Conservation (phyloP, 2,888 invertebrate species). For the Tinea trinotella region DNA sequence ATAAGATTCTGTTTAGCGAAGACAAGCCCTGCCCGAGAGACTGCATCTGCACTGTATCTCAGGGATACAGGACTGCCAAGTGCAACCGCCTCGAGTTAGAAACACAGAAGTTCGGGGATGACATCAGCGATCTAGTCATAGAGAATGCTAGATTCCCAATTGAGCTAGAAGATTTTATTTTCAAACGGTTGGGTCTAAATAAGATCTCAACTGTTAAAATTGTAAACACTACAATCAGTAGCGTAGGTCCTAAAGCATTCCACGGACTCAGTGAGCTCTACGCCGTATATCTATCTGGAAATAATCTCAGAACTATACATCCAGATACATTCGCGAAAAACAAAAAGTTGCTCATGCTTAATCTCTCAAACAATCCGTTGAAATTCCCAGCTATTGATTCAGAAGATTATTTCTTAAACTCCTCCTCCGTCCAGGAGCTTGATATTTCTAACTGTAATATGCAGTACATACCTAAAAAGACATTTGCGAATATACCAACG, state of each 20-base stretch:
- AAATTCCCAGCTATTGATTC: constrained; percentile 53
- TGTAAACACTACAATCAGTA: constrained; percentile 77
- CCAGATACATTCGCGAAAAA: constrained; percentile 80
- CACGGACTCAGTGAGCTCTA: constrained; percentile 76
- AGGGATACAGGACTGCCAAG: constrained; percentile 74
- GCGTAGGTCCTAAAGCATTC: constrained; percentile 79
- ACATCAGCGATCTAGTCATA: constrained; percentile 77
- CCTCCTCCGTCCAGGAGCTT: constrained; percentile 78
- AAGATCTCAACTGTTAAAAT: constrained; percentile 78
- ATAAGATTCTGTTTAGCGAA: constrained; percentile 59
- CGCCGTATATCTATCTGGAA: constrained; percentile 78
- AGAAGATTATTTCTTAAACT: constrained; percentile 68
- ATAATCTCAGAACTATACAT: constrained; percentile 76
- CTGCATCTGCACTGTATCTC: constrained; percentile 74
- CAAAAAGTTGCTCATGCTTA: constrained; percentile 75
- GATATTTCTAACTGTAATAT: constrained; percentile 80
- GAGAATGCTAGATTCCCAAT: constrained; percentile 74
- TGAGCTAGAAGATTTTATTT: constrained; percentile 73
- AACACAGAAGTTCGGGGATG: constrained; percentile 76
- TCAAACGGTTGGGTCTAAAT: constrained; percentile 75
- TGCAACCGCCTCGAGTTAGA: constrained; percentile 79
- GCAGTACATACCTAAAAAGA: constrained; percentile 73
- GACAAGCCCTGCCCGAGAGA: constrained; percentile 74
- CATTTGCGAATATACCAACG: constrained; percentile 76
- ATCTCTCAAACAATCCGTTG: constrained; percentile 77